A percentile compares a stretch with the other conserved stretches of the same genome.
phyloP scores from a whole-genome alignment of 2,797 vertebrate genomes.

The Sebastes itinus region DNA sequence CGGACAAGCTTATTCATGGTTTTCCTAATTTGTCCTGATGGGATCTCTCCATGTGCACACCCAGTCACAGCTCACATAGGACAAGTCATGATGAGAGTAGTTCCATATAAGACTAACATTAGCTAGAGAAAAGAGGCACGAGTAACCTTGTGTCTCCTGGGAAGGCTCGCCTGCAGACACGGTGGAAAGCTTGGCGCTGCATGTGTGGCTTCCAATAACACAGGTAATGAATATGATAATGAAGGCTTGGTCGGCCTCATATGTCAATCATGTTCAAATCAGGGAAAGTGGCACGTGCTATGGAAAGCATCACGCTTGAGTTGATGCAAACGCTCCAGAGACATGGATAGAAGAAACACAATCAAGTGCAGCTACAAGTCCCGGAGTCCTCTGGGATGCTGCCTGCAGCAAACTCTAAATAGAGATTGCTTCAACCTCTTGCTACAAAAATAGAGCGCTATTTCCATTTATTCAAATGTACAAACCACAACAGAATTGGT shows the following conservation, averaged over 20 bases:
- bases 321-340: conserved; percentile 61
- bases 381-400: conserved; percentile 49
- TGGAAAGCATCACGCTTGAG: conserved; percentile 49
- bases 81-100: conserved; percentile 42
- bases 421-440: conserved; percentile 47
- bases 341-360: conserved; percentile 59
- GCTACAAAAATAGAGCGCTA: conserved; percentile 26
- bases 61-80: conserved; percentile 30
- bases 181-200: conserved; percentile 22
- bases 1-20: conserved; percentile 51
- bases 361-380: conserved; percentile 48
- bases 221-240: conserved; percentile 78
- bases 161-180: conserved; percentile 7
- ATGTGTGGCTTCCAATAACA: conserved; percentile 62
- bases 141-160: conserved; percentile 25
- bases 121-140: conserved; percentile 12
- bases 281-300: conserved; percentile 41
- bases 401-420: conserved; percentile 33
- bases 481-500: background rate
- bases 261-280: conserved; percentile 56
- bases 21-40: conserved; percentile 56
- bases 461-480: conserved; percentile 37
- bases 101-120: conserved; percentile 43
- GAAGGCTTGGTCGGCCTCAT: conserved; percentile 18
- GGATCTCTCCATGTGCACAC: conserved; percentile 22